Evolutionary conservation across 2,113 vertebrate species (phyloP), one percentile per base, ranked within the genome.

Genomic region (Prunella himalayana): DNA sequence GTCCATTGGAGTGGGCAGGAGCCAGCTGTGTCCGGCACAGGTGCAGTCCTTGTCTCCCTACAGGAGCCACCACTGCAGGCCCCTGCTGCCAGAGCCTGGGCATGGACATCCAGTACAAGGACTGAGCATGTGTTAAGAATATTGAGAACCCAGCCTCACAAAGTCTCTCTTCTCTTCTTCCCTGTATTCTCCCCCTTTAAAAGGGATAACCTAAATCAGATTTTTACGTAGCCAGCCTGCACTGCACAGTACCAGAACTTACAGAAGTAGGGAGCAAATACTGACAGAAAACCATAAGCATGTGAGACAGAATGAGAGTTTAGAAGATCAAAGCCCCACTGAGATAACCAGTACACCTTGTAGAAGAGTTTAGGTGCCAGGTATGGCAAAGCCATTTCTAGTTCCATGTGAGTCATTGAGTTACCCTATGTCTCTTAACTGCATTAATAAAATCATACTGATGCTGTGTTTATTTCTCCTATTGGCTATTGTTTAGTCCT

Each of bases 361-460:
- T 27, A 49, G 45, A 81, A 91, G 44, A 91, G 41, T 92, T 61
- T 78, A 68, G 37, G 47, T 25, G 15, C 42, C 2, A 0, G 5
- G 3, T 76, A 10, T 50, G 7, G 5, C 23, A 51, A 9, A n/a
- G 41, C 15, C 2, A 4, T 35, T 91, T 11, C 13, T 82, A 12
- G 11, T 49, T 85, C 22, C n/a, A 15, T 12, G 7, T 35, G 22
- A 65, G 3, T 61, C 9, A 51, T 1, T 71, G 22, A 53, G 4
- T 9, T 66, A 33, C 10, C 21, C 9, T 47, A 5, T 14, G 33
- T 90, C 65, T 78, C 59, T 95, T 90, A 88, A 80, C 49, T 76
- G 28, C 72, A 90, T 95, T 89, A 94, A 94, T 80, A 88, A 91
- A 95, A 60, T 75, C 3, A 54, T 85, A 75, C 31, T 83, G 69